Evolutionary conservation across 2,113 vertebrate species (phyloP).

Genomic region (Xiphophorus couchianus): DNA sequence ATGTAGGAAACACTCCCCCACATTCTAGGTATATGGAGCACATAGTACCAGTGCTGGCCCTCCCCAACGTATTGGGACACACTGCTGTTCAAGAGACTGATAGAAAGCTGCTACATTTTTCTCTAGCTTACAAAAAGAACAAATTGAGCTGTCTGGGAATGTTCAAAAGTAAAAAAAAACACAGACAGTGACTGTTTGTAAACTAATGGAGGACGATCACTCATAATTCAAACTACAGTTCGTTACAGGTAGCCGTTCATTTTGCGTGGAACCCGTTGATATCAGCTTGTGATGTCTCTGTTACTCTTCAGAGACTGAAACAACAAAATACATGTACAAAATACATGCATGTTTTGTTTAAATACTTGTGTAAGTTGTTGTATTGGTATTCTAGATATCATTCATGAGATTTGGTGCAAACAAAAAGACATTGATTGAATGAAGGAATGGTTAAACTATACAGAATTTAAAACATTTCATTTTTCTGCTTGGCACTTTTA

Average conservation of each 20-base stretch:
- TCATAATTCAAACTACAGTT: too few relatives aligned
- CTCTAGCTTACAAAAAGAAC: background rate
- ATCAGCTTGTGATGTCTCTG: too few relatives aligned
- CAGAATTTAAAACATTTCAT: too few relatives aligned
- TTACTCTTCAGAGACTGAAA: too few relatives aligned
- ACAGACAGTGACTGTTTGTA: too few relatives aligned
- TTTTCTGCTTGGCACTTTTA: background rate
- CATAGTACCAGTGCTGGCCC: background rate
- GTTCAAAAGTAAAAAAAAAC: too few relatives aligned
- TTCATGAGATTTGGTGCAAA: background rate
- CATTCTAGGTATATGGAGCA: too few relatives aligned
- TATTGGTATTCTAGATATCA: too few relatives aligned
- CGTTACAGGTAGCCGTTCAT: too few relatives aligned
- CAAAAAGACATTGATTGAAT: background rate
- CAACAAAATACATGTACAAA: too few relatives aligned
- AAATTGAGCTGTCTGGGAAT: background rate
- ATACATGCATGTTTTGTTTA: background rate
- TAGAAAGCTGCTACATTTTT: background rate
- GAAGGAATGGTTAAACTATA: background rate
- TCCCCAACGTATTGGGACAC: background rate
- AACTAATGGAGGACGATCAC: too few relatives aligned
- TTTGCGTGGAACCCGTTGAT: too few relatives aligned
- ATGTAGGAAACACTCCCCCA: background rate
- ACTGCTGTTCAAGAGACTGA: background rate
- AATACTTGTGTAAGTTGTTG: background rate